phyloP scores from a whole-genome alignment of 2,797 vertebrate genomes.

The Salmo trutta region DNA sequence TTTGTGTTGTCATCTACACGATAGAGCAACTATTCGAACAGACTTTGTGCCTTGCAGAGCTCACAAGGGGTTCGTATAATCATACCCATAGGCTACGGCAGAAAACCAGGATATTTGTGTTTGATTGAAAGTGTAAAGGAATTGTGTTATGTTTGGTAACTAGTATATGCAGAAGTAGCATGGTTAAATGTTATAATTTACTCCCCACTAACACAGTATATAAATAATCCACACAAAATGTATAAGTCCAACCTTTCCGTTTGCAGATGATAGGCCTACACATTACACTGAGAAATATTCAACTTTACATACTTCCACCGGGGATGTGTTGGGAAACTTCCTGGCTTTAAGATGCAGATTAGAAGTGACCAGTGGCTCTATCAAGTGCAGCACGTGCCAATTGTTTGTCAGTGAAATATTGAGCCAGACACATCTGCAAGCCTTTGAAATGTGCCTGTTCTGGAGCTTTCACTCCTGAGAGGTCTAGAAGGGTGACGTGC shows the following conservation, averaged over 20 bases:
- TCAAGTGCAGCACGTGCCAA: constrained; percentile 74
- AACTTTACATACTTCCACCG: constrained; percentile 30
- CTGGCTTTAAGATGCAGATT: constrained; percentile 70
- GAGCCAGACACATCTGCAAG: constrained; percentile 81
- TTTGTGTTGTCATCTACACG: not conserved
- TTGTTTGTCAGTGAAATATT: constrained; percentile 74
- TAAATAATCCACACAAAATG: not conserved
- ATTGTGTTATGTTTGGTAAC: not conserved
- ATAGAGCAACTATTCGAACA: not conserved
- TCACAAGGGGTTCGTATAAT: not conserved
- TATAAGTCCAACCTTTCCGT: not conserved
- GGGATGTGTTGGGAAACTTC: constrained; percentile 51
- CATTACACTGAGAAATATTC: not conserved
- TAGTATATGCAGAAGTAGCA: not conserved
- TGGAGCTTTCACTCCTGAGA: constrained; percentile 70
- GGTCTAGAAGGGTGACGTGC: constrained; percentile 74
- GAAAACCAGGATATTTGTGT: not conserved
- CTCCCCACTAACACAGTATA: not conserved
- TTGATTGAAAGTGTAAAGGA: too few relatives aligned
- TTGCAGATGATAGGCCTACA: not conserved
- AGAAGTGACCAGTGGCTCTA: constrained; percentile 76
- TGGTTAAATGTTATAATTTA: not conserved
- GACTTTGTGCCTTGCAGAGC: not conserved
- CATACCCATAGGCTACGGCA: not conserved
- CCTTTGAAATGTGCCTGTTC: constrained; percentile 76